Percentiles rank a stretch among this genome's conserved stretches.
phyloP scores from a whole-genome alignment of 2,113 vertebrate species.

The Rhinolophus ferrumequinum region DNA sequence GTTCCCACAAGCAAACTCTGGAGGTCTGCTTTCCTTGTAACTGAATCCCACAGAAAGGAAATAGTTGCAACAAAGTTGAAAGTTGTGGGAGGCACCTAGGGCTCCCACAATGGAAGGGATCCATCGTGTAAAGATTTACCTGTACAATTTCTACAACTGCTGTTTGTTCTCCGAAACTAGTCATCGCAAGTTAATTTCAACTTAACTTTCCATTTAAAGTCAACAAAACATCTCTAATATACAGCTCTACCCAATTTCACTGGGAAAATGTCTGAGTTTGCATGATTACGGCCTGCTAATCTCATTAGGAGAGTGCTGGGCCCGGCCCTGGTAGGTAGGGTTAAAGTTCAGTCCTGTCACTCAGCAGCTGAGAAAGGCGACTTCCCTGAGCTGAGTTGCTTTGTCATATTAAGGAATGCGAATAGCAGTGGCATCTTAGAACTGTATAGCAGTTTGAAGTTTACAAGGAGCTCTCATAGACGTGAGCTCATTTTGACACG shows the following conservation, averaged over 20 bases:
- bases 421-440: background rate
- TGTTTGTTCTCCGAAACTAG: background rate
- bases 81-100: background rate
- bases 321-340: background rate
- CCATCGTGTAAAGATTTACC: background rate
- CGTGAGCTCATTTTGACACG: background rate
- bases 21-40: background rate
- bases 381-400: background rate
- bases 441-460: background rate
- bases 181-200: background rate
- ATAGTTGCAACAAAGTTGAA: background rate
- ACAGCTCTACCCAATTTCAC: background rate
- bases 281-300: background rate
- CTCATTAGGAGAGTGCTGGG: background rate
- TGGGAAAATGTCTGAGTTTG: background rate
- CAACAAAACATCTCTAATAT: background rate
- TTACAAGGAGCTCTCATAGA: too few species aligned
- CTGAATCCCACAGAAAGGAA: slow-evolving; percentile 7
- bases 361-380: background rate
- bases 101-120: background rate
- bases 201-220: background rate
- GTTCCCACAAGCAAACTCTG: background rate
- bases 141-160: background rate
- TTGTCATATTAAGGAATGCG: background rate
- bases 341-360: background rate